phyloP scores from a whole-genome alignment of 2,113 vertebrate genomes.

The Columba janthina region DNA sequence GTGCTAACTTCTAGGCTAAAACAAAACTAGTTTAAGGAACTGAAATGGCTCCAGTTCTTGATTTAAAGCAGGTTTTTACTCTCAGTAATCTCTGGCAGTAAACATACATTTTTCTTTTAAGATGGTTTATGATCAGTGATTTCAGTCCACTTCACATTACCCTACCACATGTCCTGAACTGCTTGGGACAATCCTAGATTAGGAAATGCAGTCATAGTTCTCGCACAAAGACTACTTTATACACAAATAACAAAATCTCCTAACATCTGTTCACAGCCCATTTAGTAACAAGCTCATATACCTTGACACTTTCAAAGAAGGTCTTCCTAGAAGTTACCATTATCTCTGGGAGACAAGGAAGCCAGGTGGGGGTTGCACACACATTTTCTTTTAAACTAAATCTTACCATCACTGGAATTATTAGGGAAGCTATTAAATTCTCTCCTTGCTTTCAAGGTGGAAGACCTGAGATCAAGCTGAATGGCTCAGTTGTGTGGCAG shows the following conservation, averaged over 20 bases:
- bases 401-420: not conserved
- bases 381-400: not conserved
- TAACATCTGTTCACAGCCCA: constrained; percentile 13
- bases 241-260: constrained; percentile 29
- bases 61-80: constrained; percentile 68
- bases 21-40: constrained; percentile 39
- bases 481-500: not conserved
- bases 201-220: constrained; percentile 8
- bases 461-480: not conserved
- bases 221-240: constrained; percentile 19
- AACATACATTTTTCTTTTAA: constrained; percentile 64
- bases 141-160: constrained; percentile 47
- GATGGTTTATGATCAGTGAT: constrained; percentile 69
- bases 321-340: constrained; percentile 3
- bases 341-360: not conserved
- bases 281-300: not conserved
- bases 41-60: constrained; percentile 52
- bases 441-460: not conserved
- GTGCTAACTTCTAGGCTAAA: constrained; percentile 37
- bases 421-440: not conserved
- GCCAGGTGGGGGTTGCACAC: not conserved
- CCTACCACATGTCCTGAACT: constrained; percentile 50
- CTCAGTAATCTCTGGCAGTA: constrained; percentile 62
- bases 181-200: constrained; percentile 46
- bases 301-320: not conserved